Percentiles rank a stretch among this genome's conserved stretches.
Conservation (phyloP, 1,140 invertebrate genomes). For the Bombus picipes region DNA sequence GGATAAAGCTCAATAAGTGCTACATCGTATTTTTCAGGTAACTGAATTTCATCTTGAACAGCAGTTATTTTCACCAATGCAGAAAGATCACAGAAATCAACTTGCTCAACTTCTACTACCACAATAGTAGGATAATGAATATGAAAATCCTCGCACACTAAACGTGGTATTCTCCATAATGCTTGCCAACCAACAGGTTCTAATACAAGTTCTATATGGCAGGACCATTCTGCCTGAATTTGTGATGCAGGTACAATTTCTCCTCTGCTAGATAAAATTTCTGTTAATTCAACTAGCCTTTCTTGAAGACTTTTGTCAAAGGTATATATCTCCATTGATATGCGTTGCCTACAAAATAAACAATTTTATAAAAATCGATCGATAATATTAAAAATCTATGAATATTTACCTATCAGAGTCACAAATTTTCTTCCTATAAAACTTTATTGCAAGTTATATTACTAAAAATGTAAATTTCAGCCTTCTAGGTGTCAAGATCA, state of each 20-base stretch:
- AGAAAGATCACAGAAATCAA: constrained; percentile 81
- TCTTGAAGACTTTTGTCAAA: constrained; percentile 85
- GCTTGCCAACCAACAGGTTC: constrained; percentile 86
- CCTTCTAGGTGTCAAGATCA: too few species aligned
- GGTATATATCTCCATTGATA: constrained; percentile 82
- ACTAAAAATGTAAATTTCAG: neutral
- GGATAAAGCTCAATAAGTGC: constrained; percentile 84
- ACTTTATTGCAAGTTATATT: neutral
- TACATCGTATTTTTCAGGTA: constrained; percentile 84
- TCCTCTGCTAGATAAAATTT: constrained; percentile 80
- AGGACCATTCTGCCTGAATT: constrained; percentile 84
- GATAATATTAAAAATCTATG: neutral
- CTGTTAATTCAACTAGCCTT: constrained; percentile 83
- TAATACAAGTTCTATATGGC: constrained; percentile 83
- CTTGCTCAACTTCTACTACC: constrained; percentile 82
- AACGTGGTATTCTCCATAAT: constrained; percentile 85
- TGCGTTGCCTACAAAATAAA: neutral
- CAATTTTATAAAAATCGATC: neutral
- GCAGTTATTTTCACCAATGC: constrained; percentile 83
- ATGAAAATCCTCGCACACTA: constrained; percentile 84
- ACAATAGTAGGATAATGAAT: constrained; percentile 85
- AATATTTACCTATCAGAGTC: neutral
- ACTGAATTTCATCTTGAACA: constrained; percentile 85
- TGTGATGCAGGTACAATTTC: constrained; percentile 81
- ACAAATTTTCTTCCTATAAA: neutral